Conservation (phyloP, 2,888 invertebrate genomes). For the Atherix ibis region DNA sequence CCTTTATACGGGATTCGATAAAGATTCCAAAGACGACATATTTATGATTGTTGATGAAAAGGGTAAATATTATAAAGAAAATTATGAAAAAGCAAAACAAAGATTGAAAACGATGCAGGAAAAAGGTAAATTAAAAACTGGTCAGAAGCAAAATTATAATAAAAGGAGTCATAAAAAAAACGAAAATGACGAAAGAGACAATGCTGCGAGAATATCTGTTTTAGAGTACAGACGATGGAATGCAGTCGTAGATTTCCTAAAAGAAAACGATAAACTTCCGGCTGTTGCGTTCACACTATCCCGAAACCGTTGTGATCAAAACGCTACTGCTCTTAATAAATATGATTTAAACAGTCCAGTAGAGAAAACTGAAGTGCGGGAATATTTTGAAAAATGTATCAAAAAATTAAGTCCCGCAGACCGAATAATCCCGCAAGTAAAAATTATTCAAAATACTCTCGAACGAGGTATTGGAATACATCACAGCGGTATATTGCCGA, state of each 20-base stretch:
- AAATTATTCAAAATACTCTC: slow-evolving; percentile 48
- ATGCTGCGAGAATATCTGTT: too few relatives aligned
- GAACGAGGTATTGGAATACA: slow-evolving; percentile 90
- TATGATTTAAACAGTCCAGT: slow-evolving; percentile 67
- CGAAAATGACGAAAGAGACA: slow-evolving; percentile 5
- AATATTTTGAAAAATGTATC: slow-evolving; percentile 76
- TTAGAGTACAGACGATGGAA: slow-evolving; percentile 73
- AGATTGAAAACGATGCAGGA: slow-evolving; percentile 18
- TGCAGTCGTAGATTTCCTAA: slow-evolving; percentile 67
- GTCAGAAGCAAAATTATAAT: too few relatives aligned
- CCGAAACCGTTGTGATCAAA: slow-evolving; percentile 39
- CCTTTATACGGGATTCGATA: slow-evolving; percentile 64
- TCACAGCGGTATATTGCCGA: slow-evolving; percentile 94
- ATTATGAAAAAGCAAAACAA: slow-evolving; percentile 32
- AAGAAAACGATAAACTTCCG: slow-evolving; percentile 69
- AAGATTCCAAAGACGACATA: slow-evolving; percentile 51
- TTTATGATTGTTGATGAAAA: slow-evolving; percentile 67
- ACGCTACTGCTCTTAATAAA: slow-evolving; percentile 42
- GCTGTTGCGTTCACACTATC: slow-evolving; percentile 91
- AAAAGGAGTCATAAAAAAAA: slow-evolving; percentile 5
- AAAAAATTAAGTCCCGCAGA: slow-evolving; percentile 73
- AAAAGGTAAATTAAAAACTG: too few relatives aligned
- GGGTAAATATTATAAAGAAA: slow-evolving; percentile 47
- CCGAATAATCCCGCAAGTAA: slow-evolving; percentile 73
- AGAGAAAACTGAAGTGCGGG: slow-evolving; percentile 71